A percentile compares a stretch with the other conserved stretches of the same genome.
These are phyloP conservation scores for Lepidocyrtinus sp. DNA, from an alignment of 2,888 invertebrate genomes.

Conservation along the genomic window DNA sequence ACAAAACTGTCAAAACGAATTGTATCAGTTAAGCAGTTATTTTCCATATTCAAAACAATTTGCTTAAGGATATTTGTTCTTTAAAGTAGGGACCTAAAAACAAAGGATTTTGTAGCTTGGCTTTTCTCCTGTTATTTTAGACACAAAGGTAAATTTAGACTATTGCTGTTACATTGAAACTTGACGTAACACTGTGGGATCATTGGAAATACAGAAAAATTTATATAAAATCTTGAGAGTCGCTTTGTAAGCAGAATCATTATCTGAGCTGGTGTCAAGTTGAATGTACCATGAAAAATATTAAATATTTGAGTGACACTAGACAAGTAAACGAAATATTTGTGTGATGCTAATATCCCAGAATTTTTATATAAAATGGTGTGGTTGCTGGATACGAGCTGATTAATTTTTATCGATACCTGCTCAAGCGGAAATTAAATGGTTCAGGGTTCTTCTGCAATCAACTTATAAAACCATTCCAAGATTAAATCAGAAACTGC, in stretches of 20 bases:
- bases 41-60: slow-evolving; percentile 38
- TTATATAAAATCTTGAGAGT: slow-evolving; percentile 46
- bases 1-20: slow-evolving; percentile 38
- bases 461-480: no score
- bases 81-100: no score
- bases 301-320: background rate
- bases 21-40: background rate
- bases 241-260: slow-evolving; percentile 27
- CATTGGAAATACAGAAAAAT: slow-evolving; percentile 15
- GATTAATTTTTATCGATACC: no score
- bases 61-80: no score
- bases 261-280: slow-evolving; percentile 28
- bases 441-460: slow-evolving; percentile 4
- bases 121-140: no score
- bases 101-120: background rate
- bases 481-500: no score
- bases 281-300: background rate
- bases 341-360: no score
- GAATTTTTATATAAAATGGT: no score
- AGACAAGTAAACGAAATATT: no score
- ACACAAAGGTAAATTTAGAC: slow-evolving; percentile 11
- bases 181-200: slow-evolving; percentile 20
- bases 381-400: no score
- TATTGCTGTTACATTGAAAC: no score
- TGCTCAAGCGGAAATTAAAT: no score